Percentiles rank a stretch among this genome's conserved stretches.
Conservation (phyloP, 2,797 vertebrate species). For the Aulostomus chinensis region DNA sequence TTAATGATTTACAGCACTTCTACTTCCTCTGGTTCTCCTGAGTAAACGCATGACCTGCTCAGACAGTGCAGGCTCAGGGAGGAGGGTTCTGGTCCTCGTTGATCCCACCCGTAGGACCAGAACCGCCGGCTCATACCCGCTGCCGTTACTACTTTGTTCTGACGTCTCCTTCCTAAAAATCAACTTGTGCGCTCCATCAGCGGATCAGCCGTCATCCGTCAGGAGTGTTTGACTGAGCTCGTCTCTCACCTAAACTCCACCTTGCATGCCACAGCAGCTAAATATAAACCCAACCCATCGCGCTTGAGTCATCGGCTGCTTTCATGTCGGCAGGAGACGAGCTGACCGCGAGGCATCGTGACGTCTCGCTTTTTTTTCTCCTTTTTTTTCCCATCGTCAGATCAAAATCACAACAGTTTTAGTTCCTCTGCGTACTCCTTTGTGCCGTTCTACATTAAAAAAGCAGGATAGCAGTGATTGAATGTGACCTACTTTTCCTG, state of each 20-base stretch:
- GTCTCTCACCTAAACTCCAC: background rate
- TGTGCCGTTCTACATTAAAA: conserved; percentile 10
- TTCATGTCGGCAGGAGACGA: conserved; percentile 43
- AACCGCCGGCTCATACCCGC: too few relatives aligned
- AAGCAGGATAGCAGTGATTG: conserved; percentile 23
- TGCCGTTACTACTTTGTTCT: too few relatives aligned
- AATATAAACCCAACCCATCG: conserved; percentile 30
- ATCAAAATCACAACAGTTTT: conserved; percentile 32
- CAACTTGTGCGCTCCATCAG: conserved; percentile 19
- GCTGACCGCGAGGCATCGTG: conserved; percentile 43
- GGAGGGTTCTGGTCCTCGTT: too few relatives aligned
- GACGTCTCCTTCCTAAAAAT: background rate
- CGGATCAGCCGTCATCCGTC: conserved; percentile 18
- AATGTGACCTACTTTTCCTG: conserved; percentile 34
- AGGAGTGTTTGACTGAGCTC: conserved; percentile 14
- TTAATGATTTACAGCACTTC: too few relatives aligned
- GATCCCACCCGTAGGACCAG: too few relatives aligned
- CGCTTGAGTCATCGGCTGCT: conserved; percentile 25
- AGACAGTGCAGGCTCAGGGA: too few relatives aligned
- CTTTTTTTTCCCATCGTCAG: conserved; percentile 20
- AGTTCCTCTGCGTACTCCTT: conserved; percentile 12
- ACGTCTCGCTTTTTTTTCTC: conserved; percentile 17
- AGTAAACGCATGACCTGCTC: too few relatives aligned
- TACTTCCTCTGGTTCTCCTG: too few relatives aligned
- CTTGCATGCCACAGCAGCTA: too few relatives aligned